These are phyloP conservation scores for Hylaea fasciaria DNA, from an alignment of 2,888 invertebrate species.

Conservation along the genomic window DNA sequence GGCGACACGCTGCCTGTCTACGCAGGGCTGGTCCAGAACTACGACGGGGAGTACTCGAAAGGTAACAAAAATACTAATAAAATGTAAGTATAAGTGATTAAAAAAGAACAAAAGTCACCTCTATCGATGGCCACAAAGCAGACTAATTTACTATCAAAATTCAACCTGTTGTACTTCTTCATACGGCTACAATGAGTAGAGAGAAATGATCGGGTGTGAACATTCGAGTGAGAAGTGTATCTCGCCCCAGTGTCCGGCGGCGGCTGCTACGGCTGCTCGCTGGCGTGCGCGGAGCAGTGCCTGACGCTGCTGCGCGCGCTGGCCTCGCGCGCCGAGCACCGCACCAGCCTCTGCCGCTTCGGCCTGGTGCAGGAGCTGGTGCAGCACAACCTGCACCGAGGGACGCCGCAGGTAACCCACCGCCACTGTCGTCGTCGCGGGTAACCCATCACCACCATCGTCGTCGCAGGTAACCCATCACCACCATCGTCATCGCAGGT, in stretches of 20 bases:
- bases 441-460: too few species aligned
- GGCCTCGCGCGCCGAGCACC: constrained; percentile 91
- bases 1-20: constrained; percentile 77
- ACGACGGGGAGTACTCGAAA: constrained; percentile 76
- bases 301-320: constrained; percentile 95
- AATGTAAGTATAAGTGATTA: too few species aligned
- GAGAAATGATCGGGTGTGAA: too few species aligned
- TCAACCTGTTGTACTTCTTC: too few species aligned
- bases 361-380: constrained; percentile 95
- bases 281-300: constrained; percentile 97
- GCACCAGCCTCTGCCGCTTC: constrained; percentile 91
- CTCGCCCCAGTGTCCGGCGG: constrained; percentile 57
- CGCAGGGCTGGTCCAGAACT: constrained; percentile 77
- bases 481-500: too few species aligned
- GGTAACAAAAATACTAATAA: constrained; percentile 47
- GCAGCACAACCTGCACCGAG: constrained; percentile 94
- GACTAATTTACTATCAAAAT: too few species aligned
- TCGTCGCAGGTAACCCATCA: too few species aligned
- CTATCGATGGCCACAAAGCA: too few species aligned
- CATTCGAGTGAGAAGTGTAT: neutral
- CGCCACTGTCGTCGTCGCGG: too few species aligned
- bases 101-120: too few species aligned
- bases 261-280: constrained; percentile 94
- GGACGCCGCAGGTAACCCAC: constrained; percentile 91
- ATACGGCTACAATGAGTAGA: too few species aligned